Percentiles rank a stretch among this genome's conserved stretches.
These are phyloP conservation scores for Nothocercus nigrocapillus DNA, from an alignment of 2,113 vertebrate species.

Conservation along the genomic window DNA sequence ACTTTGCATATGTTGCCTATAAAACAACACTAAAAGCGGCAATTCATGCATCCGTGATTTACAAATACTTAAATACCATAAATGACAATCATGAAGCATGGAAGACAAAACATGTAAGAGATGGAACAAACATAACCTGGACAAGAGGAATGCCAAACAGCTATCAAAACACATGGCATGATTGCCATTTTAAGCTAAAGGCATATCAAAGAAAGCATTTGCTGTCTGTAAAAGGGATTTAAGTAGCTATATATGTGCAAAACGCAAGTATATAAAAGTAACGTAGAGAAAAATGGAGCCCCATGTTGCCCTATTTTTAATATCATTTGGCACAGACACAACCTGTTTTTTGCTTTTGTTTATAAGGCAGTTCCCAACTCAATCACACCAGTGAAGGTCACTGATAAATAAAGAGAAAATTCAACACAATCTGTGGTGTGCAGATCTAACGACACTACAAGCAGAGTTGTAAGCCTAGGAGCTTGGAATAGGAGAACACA, in stretches of 20 bases:
- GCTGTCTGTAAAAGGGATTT: background rate
- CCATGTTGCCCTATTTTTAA: background rate
- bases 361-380: background rate
- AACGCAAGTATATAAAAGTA: background rate
- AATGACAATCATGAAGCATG: background rate
- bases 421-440: background rate
- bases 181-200: background rate
- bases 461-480: background rate
- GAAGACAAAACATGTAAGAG: background rate
- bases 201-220: background rate
- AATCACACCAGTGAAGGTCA: background rate
- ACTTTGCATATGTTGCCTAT: rapidly evolving
- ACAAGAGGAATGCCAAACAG: background rate
- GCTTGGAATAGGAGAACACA: background rate
- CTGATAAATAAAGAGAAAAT: background rate
- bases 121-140: background rate
- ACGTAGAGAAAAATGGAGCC: background rate
- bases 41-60: background rate
- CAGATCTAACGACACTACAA: background rate
- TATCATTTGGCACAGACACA: background rate
- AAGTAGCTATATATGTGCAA: background rate
- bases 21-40: background rate
- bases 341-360: background rate
- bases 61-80: background rate
- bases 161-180: background rate